phyloP scores from a whole-genome alignment of 1,140 invertebrate genomes.

The Fopius arisanus region DNA sequence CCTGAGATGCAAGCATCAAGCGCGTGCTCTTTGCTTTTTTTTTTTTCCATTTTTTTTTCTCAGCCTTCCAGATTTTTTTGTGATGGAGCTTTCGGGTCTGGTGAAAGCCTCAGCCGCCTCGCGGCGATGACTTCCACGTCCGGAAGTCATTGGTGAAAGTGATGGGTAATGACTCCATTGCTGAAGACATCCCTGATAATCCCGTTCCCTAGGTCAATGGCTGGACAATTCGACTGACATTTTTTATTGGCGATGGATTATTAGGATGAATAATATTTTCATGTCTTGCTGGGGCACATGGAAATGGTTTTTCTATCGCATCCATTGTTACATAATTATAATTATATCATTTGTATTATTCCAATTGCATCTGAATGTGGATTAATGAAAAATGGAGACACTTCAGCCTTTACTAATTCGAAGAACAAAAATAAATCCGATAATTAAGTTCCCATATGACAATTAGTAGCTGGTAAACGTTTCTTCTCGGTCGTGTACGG shows the following conservation, averaged over 20 bases:
- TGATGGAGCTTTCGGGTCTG: neutral
- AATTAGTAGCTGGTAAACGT: conserved; percentile 59
- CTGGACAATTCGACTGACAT: no score
- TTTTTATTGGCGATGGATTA: no score
- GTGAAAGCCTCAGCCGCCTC: neutral
- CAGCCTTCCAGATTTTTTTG: neutral
- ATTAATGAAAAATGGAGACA: neutral
- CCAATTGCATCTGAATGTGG: neutral
- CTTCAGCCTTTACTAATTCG: neutral
- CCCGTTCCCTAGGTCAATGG: no score
- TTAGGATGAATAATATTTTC: no score
- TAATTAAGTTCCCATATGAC: conserved; percentile 60
- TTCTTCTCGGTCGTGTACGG: conserved; percentile 27
- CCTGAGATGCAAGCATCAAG: conserved; percentile 31
- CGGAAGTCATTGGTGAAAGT: neutral
- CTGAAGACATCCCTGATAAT: no score
- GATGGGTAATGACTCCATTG: neutral
- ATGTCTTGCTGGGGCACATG: no score
- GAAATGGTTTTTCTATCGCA: no score
- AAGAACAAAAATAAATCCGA: conserved; percentile 50
- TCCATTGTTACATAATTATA: no score
- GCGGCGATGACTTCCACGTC: neutral
- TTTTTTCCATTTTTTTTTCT: neutral
- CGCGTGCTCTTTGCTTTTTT: neutral
- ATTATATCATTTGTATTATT: no score